These are phyloP conservation scores for Nycticryphes semicollaris DNA, from an alignment of 2,113 vertebrate species.

Conservation along the genomic window DNA sequence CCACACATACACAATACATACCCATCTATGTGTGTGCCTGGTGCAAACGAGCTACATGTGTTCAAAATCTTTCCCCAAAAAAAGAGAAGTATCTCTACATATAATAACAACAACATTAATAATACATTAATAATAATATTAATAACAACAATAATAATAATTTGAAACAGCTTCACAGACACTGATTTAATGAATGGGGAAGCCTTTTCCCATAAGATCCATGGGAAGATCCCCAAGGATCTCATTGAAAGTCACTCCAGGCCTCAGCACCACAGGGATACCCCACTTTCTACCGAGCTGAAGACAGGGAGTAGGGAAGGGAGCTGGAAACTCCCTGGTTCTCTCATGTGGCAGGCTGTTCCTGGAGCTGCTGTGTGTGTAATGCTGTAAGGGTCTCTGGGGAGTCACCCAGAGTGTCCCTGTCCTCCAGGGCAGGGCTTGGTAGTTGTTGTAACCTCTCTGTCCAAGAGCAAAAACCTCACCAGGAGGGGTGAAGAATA, in stretches of 20 bases:
- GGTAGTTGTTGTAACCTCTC: background rate
- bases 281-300: background rate
- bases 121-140: no score
- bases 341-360: background rate
- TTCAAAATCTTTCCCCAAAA: background rate
- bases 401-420: rapidly evolving
- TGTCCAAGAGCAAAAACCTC: background rate
- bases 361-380: background rate
- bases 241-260: background rate
- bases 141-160: no score
- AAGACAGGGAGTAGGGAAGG: background rate
- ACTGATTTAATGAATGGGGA: background rate
- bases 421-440: background rate
- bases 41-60: background rate
- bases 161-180: background rate
- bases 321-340: background rate
- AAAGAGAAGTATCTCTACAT: background rate
- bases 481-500: background rate
- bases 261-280: background rate
- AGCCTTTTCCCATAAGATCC: background rate
- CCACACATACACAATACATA: background rate
- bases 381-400: background rate
- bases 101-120: background rate
- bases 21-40: background rate
- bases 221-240: background rate